Evolutionary conservation across 30 jellyfish, hydroid and myxozoan genomes (phyloP), one percentile per base, ranked within the genome.

Genomic region (Rhopilema esculentum): DNA sequence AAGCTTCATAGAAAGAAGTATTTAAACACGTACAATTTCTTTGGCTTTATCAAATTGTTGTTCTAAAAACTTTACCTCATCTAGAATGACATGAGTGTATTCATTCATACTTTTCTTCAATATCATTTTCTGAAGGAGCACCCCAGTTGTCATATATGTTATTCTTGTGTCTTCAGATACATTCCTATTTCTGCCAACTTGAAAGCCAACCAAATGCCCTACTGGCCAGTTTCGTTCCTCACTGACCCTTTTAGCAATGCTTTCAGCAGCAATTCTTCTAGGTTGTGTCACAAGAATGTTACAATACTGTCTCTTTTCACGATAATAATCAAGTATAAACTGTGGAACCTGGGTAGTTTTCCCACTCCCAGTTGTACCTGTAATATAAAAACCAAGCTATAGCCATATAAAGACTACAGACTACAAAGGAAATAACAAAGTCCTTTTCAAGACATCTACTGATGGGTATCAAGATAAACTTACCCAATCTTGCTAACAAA

Each of bases 281-380:
- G 99, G 99, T 61, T 96, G 99, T 20, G 99, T 96, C 32, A 96
- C 96, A 75, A 96, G 88, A 75, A 96, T 96, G 96, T 96, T 96
- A 53, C 99, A 96, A 70, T 92, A 92, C 76, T 86, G 85, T 31
- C 89, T 83, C 19, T 73, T 88, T 68, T 85, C 89, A 33, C 76
- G 73, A 77, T 92, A 83, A 75, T 92, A 77, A 73, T 96, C 99
- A 76, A 96, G 87, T 22, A 96, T 92, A 50, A 75, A 96, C 83
- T 96, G 99, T 8, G 98, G 98, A 26, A 96, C 98, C 69, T 91
- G 98, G 40, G 99, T 96, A 33, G 99, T 92, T 68, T 96, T 96
- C 50, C 99, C 99, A 92, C 98, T 91, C 27, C 99, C 99, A 29
- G 99, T 96, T 53, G 97, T 88, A 19, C 99, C 99, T 96, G 33